Percentiles rank a stretch among this genome's conserved stretches.
These are phyloP conservation scores for Laspeyria flexula DNA, from an alignment of 2,888 invertebrate genomes.

Conservation along the genomic window DNA sequence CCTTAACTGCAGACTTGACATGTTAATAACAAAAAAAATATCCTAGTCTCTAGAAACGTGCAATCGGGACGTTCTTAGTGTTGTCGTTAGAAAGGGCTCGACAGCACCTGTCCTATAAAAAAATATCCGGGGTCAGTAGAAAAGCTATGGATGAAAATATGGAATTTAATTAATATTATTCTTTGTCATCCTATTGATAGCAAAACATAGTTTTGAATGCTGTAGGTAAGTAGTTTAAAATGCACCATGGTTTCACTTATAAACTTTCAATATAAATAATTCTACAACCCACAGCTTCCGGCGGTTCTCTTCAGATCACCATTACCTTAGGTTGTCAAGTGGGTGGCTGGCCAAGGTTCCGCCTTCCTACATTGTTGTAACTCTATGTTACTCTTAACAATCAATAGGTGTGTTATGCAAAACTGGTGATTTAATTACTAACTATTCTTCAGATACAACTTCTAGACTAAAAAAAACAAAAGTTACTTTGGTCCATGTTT, in stretches of 20 bases:
- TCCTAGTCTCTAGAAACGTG: too few species aligned
- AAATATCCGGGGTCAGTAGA: too few species aligned
- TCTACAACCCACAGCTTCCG: slow-evolving; percentile 9
- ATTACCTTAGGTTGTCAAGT: slow-evolving; percentile 3
- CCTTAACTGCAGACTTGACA: too few species aligned
- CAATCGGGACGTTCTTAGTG: too few species aligned
- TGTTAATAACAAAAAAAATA: too few species aligned
- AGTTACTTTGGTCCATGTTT: too few species aligned
- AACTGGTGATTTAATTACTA: neutral
- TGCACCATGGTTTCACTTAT: neutral
- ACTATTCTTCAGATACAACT: too few species aligned
- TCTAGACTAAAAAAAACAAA: too few species aligned
- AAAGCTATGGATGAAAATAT: too few species aligned
- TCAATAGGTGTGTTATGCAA: neutral
- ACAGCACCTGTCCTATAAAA: too few species aligned
- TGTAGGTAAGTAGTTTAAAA: neutral
- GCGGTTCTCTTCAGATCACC: slow-evolving; percentile 2
- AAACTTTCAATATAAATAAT: slow-evolving; percentile 3
- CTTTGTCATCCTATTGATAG: neutral
- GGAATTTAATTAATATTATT: too few species aligned
- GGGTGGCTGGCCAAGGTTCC: slow-evolving; percentile 14
- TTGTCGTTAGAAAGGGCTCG: too few species aligned
- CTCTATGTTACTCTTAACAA: neutral
- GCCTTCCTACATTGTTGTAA: slow-evolving; percentile 2
- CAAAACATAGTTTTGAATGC: neutral